Percentiles rank a stretch among this genome's conserved stretches.
Evolutionary conservation across 2,797 vertebrate species (phyloP).

Genomic region (Darevskia nairensis): DNA sequence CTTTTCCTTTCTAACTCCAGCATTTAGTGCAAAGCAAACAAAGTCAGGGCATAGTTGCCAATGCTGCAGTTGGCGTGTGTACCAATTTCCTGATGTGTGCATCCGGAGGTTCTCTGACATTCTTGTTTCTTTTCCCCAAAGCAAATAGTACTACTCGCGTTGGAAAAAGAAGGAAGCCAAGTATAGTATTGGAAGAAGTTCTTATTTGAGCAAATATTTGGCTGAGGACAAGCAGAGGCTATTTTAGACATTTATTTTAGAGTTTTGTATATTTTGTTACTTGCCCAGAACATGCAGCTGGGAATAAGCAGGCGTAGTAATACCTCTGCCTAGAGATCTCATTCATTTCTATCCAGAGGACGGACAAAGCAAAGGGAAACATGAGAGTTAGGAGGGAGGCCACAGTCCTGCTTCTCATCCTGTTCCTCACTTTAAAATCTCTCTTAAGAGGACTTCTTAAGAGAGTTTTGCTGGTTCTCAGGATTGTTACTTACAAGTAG

Average conservation of each 20-base stretch:
- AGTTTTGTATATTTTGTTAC: background rate
- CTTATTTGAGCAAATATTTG: conserved; percentile 13
- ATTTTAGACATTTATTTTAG: background rate
- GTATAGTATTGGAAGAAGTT: background rate
- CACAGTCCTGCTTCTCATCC: no score
- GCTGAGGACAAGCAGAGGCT: background rate
- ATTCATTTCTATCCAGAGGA: background rate
- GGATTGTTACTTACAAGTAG: background rate
- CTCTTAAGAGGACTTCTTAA: background rate
- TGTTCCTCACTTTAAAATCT: background rate
- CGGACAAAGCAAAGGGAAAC: background rate
- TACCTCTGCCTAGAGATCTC: background rate
- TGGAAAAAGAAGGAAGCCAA: background rate
- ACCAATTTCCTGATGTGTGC: background rate
- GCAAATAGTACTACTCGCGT: background rate
- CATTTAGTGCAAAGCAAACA: background rate
- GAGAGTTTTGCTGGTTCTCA: background rate
- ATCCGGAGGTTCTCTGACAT: background rate
- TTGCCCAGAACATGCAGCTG: background rate
- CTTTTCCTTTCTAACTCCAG: background rate
- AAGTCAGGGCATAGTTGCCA: background rate
- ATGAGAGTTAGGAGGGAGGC: background rate
- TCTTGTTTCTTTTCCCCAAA: background rate
- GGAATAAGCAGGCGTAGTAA: background rate
- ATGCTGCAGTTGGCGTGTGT: background rate